These are phyloP conservation scores for Mobula birostris DNA, from an alignment of 2,113 vertebrate species.

Conservation along the genomic window DNA sequence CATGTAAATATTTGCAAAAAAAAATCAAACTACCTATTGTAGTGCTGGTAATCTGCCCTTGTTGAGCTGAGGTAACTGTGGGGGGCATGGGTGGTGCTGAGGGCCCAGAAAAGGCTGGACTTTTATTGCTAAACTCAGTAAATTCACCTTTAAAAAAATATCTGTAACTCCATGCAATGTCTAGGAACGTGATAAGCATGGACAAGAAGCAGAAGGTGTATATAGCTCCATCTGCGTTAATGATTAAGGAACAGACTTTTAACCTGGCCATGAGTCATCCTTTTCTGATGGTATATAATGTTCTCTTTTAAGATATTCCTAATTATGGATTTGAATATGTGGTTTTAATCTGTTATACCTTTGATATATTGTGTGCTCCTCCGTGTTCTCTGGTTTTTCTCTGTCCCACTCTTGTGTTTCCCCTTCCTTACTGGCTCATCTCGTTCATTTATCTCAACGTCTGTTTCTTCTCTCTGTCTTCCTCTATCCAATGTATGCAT, in stretches of 20 bases:
- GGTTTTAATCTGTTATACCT: neutral
- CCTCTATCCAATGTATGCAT: neutral
- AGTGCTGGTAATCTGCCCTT: neutral
- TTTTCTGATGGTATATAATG: neutral
- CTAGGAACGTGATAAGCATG: neutral
- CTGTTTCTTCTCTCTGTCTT: neutral
- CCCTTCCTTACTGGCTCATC: neutral
- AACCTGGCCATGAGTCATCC: too few species aligned
- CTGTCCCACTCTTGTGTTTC: neutral
- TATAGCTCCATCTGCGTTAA: too few species aligned
- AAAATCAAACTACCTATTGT: neutral
- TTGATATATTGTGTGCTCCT: constrained; percentile 2
- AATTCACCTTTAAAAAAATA: neutral
- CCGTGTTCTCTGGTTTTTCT: neutral
- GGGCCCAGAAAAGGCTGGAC: neutral
- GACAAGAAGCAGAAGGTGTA: neutral
- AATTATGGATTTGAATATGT: neutral
- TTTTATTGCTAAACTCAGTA: neutral
- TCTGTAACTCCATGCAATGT: neutral
- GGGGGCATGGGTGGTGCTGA: neutral
- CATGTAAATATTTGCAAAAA: neutral
- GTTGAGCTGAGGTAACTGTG: neutral
- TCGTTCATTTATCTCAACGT: neutral
- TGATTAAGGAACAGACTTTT: neutral
- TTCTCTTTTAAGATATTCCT: constrained; percentile 5